These are phyloP conservation scores for Helicoverpa armigera DNA, from an alignment of 1,140 invertebrate genomes.

Conservation along the genomic window DNA sequence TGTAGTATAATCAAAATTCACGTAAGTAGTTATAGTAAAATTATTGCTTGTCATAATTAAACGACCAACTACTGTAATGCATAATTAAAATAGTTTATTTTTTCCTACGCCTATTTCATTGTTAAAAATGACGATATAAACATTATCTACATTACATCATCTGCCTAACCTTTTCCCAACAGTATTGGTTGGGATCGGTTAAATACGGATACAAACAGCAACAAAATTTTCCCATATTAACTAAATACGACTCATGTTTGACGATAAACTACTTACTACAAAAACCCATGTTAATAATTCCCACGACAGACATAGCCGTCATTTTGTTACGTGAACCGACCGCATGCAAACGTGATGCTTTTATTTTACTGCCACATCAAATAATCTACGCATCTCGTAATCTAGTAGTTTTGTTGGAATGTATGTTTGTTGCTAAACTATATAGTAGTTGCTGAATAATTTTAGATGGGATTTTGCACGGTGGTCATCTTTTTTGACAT, in stretches of 20 bases:
- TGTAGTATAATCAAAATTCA: neutral
- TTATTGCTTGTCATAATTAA: neutral
- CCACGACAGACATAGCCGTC: neutral
- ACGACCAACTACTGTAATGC: too few species aligned
- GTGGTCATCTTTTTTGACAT: too few species aligned
- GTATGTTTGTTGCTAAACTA: neutral
- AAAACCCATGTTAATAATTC: neutral
- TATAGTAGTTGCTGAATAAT: neutral
- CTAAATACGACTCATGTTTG: neutral
- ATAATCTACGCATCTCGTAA: neutral
- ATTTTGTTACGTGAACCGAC: conserved; percentile 12
- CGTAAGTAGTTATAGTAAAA: neutral
- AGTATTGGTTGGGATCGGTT: too few species aligned
- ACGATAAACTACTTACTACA: neutral
- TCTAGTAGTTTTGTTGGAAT: neutral
- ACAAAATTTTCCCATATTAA: too few species aligned
- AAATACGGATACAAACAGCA: too few species aligned
- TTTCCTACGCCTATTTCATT: conserved; percentile 5
- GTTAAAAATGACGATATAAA: neutral
- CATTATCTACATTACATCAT: neutral
- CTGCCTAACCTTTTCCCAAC: too few species aligned
- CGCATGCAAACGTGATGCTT: conserved; percentile 17
- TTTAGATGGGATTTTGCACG: too few species aligned
- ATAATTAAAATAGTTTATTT: neutral
- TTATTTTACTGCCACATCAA: conserved; percentile 16